Base-by-base conservation (phyloP, 2,113 vertebrate species). In the Cheilinus undulatus region DNA sequence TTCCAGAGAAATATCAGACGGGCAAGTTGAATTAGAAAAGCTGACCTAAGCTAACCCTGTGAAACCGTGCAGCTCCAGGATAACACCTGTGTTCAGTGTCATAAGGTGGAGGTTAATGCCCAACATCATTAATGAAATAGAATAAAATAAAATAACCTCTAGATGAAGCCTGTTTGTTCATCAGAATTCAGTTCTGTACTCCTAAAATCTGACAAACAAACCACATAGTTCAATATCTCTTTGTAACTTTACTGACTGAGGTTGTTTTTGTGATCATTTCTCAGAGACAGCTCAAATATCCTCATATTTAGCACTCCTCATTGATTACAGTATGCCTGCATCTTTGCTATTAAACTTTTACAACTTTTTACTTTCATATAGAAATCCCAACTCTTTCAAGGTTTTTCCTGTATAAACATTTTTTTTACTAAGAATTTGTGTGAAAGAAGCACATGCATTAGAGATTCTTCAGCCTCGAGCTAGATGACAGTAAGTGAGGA, bases 401-500 rank as follows among this genome's bases (percentile, higher is more conserved):
- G 54, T 36, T n/a, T 65, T 54, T 40, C 15, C 24, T 46, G 2
- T 36, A 14, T 46, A 48, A 28, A 14, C 72, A 20, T 45, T 9
- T 49, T 50, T 38, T 40, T 36, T 57, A 17, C 8, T 30, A 63
- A 45, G 24, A 24, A 3, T 1, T 45, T 8, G 15, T 42, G 14
- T 15, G 19, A 17, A 42, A 42, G 40, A 42, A 17, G 14, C 7
- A 1, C 14, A 19, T 17, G 40, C 17, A 19, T 42, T 42, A 17
- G 5, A 42, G 15, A 15, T 19, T 17, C 40, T 15, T 17, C 15
- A 42, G 40, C 34, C 34, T 36, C 3, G 2, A 10, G 64, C 43
- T 17, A 17, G 17, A 69, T 45, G 72, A 72, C 50, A 40, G 67
- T 45, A 30, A 73, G 46, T 68, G 62, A 76, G 48, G 63, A 62